These are phyloP conservation scores for Parasteatoda lunata DNA, from an alignment of 2,888 invertebrate species.

Conservation along the genomic window DNA sequence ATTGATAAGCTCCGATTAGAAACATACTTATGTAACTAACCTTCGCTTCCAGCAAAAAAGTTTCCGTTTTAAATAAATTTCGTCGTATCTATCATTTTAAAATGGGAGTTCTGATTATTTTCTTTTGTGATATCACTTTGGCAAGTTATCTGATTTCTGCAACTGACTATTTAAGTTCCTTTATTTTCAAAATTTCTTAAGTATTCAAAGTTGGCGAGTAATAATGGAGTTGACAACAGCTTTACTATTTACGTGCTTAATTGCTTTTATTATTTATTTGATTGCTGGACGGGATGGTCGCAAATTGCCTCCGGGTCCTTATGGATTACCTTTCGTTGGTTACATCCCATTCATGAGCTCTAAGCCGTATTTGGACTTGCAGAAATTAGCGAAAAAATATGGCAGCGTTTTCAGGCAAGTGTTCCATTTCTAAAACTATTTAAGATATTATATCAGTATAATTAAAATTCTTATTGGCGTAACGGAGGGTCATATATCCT, in stretches of 20 bases:
- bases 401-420: constrained; percentile 34
- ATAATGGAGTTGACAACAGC: constrained; percentile 13
- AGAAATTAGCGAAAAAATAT: constrained; percentile 26
- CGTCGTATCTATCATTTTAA: no score
- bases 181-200: background rate
- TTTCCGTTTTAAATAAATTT: no score
- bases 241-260: constrained; percentile 1
- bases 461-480: no score
- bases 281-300: background rate
- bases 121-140: no score
- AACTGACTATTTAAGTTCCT: no score
- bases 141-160: no score
- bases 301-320: constrained; percentile 26
- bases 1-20: no score
- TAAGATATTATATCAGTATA: no score
- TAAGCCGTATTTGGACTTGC: constrained; percentile 14
- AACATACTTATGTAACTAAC: no score
- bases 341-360: constrained; percentile 22
- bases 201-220: background rate
- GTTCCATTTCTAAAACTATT: background rate
- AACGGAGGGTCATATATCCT: no score
- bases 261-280: constrained; percentile 4
- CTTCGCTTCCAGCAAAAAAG: no score
- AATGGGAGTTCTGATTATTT: no score
- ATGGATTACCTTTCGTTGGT: constrained; percentile 29